Conservation (phyloP, 2,113 vertebrate species). For the Gobiocypris rarus region DNA sequence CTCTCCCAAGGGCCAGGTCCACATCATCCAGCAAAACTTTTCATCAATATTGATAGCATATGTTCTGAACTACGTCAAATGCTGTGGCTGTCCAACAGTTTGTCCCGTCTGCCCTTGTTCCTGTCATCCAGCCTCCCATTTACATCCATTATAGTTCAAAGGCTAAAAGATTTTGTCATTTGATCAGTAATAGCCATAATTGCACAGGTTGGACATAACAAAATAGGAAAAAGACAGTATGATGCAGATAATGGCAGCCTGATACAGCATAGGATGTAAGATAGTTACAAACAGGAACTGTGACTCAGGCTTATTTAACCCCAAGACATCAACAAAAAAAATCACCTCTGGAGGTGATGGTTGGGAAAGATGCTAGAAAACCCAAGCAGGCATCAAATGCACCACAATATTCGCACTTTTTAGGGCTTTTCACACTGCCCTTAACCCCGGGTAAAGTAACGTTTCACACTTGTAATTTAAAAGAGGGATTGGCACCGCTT, state of each 20-base stretch:
- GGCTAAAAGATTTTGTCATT: slow-evolving; percentile 38
- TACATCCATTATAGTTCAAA: slow-evolving; percentile 35
- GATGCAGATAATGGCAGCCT: slow-evolving; percentile 11
- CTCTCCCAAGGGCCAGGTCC: slow-evolving; percentile 28
- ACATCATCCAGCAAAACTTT: slow-evolving; percentile 39
- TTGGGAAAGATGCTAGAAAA: not conserved
- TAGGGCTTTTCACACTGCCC: no score
- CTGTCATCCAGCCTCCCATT: not conserved
- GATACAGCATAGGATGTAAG: slow-evolving; percentile 3
- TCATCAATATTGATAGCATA: slow-evolving; percentile 6
- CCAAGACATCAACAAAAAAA: not conserved
- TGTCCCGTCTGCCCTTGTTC: not conserved
- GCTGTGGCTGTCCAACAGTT: not conserved
- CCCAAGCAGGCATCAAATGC: not conserved
- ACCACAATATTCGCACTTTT: not conserved
- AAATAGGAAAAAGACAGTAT: not conserved
- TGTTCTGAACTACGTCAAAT: slow-evolving; percentile 12
- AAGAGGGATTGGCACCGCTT: no score
- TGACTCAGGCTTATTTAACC: slow-evolving; percentile 26
- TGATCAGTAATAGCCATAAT: slow-evolving; percentile 50
- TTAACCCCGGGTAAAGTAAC: no score
- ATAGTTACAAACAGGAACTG: slow-evolving; percentile 36
- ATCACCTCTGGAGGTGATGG: not conserved
- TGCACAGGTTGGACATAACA: slow-evolving; percentile 17
- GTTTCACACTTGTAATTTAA: no score